These are phyloP conservation scores for Hesperophylax magnus DNA, from an alignment of 1,140 invertebrate species.

Conservation along the genomic window DNA sequence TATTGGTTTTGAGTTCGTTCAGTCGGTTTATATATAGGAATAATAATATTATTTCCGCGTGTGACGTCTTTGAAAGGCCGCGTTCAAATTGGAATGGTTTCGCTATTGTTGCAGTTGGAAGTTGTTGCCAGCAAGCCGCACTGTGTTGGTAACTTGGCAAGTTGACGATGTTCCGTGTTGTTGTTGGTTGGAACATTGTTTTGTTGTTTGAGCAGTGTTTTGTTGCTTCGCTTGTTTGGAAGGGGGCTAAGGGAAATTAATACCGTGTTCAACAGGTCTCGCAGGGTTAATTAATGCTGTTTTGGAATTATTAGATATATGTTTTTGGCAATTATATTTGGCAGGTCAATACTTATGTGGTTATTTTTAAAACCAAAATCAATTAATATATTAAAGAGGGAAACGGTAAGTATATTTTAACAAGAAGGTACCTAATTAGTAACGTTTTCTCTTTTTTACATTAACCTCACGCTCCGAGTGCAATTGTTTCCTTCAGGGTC, in stretches of 20 bases:
- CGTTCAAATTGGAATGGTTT: slow-evolving; percentile 37
- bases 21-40: slow-evolving; percentile 47
- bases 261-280: slow-evolving; percentile 47
- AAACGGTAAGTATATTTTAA: no score
- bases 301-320: no score
- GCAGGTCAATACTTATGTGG: no score
- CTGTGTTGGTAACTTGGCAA: slow-evolving; percentile 17
- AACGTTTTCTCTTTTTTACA: no score
- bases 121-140: not conserved
- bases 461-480: no score
- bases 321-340: no score
- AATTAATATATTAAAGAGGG: no score
- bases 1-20: slow-evolving; percentile 49
- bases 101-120: slow-evolving; percentile 32
- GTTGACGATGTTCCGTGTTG: not conserved
- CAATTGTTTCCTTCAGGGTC: no score
- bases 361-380: no score
- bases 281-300: slow-evolving; percentile 16
- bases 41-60: slow-evolving; percentile 49
- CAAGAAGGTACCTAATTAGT: no score
- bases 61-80: slow-evolving; percentile 35
- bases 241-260: not conserved
- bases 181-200: not conserved
- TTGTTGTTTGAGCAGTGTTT: not conserved
- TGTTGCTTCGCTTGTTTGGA: not conserved